Conservation (phyloP, 2,888 invertebrate species). For the Morpho helenor region DNA sequence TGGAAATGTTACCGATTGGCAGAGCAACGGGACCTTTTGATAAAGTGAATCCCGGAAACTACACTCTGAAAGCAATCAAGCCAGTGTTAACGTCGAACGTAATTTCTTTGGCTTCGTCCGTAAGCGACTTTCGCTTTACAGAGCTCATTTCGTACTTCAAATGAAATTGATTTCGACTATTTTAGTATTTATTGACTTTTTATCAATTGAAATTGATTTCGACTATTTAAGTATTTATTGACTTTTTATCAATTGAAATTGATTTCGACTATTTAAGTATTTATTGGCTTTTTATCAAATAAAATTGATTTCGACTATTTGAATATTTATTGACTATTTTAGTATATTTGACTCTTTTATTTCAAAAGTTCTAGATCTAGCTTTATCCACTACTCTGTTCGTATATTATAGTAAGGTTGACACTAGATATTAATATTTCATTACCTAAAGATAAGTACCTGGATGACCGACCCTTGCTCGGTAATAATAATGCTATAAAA, state of each 20-base stretch:
- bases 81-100: slow-evolving; percentile 57
- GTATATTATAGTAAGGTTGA: too few relatives aligned
- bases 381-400: too few relatives aligned
- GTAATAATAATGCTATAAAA: too few relatives aligned
- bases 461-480: too few relatives aligned
- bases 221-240: background rate
- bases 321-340: background rate
- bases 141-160: slow-evolving; percentile 23
- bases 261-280: background rate
- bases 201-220: slow-evolving; percentile 3
- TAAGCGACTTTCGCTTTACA: slow-evolving; percentile 28
- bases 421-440: too few relatives aligned
- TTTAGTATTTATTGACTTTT: background rate
- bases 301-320: background rate
- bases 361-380: too few relatives aligned
- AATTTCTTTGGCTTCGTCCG: slow-evolving; percentile 57
- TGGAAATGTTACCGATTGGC: slow-evolving; percentile 48
- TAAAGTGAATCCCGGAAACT: slow-evolving; percentile 49
- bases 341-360: too few relatives aligned
- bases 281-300: background rate
- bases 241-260: slow-evolving; percentile 1
- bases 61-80: slow-evolving; percentile 62
- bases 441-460: too few relatives aligned
- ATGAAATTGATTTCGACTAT: background rate
- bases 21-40: slow-evolving; percentile 43